Conservation (phyloP, 2,888 invertebrate genomes). For the Erebia palarica region DNA sequence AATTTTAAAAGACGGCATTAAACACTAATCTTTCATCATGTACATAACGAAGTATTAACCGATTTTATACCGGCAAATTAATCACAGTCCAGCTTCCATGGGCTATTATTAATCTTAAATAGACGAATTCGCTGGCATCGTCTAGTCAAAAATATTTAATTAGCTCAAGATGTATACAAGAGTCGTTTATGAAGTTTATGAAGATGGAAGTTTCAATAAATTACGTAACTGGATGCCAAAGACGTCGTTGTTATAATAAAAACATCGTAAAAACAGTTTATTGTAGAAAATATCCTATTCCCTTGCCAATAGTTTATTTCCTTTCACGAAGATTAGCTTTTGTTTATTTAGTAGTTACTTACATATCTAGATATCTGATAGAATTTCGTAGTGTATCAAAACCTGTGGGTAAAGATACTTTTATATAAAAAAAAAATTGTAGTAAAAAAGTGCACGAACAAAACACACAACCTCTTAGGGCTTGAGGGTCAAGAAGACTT, state of each 20-base stretch:
- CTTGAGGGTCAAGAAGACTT: too few relatives aligned
- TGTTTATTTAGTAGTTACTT: conserved; percentile 3
- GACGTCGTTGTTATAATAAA: conserved; percentile 45
- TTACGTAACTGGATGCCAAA: conserved; percentile 37
- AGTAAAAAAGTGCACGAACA: too few relatives aligned
- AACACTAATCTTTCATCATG: too few relatives aligned
- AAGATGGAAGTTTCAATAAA: conserved; percentile 52
- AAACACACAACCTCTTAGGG: too few relatives aligned
- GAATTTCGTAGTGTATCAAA: too few relatives aligned
- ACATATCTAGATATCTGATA: neutral
- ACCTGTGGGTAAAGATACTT: too few relatives aligned
- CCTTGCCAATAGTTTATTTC: conserved; percentile 27
- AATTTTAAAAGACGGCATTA: too few relatives aligned
- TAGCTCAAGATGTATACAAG: conserved; percentile 19
- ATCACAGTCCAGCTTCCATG: too few relatives aligned
- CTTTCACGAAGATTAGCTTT: conserved; percentile 23
- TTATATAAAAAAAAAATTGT: too few relatives aligned
- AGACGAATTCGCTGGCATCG: too few relatives aligned
- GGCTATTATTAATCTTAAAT: neutral
- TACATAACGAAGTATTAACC: too few relatives aligned
- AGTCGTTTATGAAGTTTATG: conserved; percentile 42
- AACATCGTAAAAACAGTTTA: conserved; percentile 51
- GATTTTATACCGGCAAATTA: too few relatives aligned
- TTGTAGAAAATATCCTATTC: conserved; percentile 24
- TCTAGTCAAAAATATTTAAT: neutral